Evolutionary conservation across 2,113 vertebrate genomes (phyloP).

Genomic region (Blennius ocellaris): DNA sequence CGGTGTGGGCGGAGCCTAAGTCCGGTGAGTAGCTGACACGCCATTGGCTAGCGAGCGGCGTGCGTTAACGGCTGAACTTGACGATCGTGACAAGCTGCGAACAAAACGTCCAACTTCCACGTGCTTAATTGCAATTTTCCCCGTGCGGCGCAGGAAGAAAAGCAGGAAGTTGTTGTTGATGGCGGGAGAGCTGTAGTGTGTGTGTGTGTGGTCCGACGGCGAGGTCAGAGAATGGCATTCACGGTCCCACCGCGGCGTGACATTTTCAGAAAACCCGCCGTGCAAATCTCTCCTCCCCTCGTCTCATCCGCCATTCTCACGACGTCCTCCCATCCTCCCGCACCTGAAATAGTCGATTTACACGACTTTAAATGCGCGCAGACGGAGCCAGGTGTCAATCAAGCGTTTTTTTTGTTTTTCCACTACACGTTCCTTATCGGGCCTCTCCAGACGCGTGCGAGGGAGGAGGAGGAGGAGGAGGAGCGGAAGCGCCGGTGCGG

Average conservation of each 20-base stretch:
- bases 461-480: constrained; percentile 53
- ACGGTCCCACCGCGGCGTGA: constrained; percentile 44
- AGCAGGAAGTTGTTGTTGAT: constrained; percentile 49
- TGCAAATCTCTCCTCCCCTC: constrained; percentile 42
- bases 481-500: constrained; percentile 39
- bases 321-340: constrained; percentile 8
- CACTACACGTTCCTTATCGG: constrained; percentile 57
- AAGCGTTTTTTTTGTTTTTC: constrained; percentile 62
- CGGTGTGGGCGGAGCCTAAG: too few species aligned
- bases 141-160: constrained; percentile 19
- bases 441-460: constrained; percentile 55
- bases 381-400: constrained; percentile 47
- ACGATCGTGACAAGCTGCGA: too few species aligned
- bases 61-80: too few species aligned
- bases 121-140: not conserved
- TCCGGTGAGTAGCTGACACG: too few species aligned
- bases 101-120: not conserved
- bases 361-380: constrained; percentile 43
- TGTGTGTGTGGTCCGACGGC: not conserved
- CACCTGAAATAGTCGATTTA: constrained; percentile 43
- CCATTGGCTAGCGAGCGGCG: too few species aligned
- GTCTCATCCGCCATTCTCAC: constrained; percentile 6
- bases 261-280: constrained; percentile 65
- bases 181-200: constrained; percentile 22
- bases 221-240: constrained; percentile 40